Conservation (phyloP, 2,888 invertebrate genomes). For the Metellina segmentata region DNA sequence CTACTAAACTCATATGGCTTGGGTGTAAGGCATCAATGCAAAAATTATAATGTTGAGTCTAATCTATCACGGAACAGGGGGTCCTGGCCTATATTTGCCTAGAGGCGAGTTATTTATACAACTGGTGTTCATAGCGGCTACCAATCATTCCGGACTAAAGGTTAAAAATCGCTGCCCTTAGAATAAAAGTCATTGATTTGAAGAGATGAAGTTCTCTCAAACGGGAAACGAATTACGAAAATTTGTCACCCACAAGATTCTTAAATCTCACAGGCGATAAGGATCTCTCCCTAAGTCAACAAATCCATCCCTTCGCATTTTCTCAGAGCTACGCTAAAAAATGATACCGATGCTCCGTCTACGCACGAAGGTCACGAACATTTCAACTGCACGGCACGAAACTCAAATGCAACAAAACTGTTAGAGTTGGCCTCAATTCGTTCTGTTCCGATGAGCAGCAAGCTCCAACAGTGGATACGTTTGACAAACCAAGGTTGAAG, state of each 20-base stretch:
- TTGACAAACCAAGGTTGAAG: conserved; percentile 57
- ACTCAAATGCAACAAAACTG: conserved; percentile 71
- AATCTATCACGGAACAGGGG: no score
- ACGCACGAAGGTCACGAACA: conserved; percentile 62
- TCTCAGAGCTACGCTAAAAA: no score
- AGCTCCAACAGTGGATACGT: conserved; percentile 32
- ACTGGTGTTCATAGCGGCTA: no score
- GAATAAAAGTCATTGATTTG: background rate
- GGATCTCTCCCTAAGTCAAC: background rate
- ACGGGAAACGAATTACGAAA: background rate
- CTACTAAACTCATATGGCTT: no score
- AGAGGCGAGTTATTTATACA: no score
- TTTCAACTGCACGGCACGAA: conserved; percentile 42
- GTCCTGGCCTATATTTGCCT: no score
- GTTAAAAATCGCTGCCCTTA: background rate
- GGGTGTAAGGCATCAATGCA: no score
- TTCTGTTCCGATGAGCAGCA: conserved; percentile 68
- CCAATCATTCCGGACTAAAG: no score
- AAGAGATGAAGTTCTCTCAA: background rate
- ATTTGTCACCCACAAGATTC: background rate
- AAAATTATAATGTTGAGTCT: no score
- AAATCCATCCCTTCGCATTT: background rate
- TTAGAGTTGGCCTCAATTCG: conserved; percentile 63
- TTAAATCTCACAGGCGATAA: background rate
- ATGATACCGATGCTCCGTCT: no score